Percentiles rank a stretch among this genome's conserved stretches.
Conservation (phyloP, 2,113 vertebrate genomes). For the Dendropsophus ebraccatus region DNA sequence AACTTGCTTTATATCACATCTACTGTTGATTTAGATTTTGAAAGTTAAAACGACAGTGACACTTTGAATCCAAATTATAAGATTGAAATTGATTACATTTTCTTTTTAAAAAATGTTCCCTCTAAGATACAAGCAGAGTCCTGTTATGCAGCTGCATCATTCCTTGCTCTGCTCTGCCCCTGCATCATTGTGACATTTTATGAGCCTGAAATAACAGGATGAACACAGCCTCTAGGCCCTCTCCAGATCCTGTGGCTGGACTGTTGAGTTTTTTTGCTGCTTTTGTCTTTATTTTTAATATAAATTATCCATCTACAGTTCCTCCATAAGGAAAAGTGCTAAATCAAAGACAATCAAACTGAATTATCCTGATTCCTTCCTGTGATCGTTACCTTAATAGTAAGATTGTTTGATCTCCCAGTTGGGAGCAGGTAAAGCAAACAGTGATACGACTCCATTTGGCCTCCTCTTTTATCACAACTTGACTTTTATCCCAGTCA, state of each 20-base stretch:
- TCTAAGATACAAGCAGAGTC: neutral
- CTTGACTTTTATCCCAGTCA: conserved; percentile 15
- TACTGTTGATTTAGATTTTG: no score
- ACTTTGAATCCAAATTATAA: no score
- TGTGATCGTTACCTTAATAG: neutral
- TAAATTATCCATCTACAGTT: no score
- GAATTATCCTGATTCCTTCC: conserved; percentile 1
- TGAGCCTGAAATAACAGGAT: neutral
- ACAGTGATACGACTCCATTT: neutral
- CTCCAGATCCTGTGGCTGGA: neutral
- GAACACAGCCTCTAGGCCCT: no score
- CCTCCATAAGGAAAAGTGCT: neutral
- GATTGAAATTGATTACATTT: no score
- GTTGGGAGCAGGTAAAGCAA: conserved; percentile 12
- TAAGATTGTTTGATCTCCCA: conserved; percentile 2
- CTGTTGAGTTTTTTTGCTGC: neutral
- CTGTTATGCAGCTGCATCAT: no score
- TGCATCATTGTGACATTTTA: neutral
- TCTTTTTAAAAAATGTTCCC: neutral
- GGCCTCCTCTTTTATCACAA: conserved; percentile 28
- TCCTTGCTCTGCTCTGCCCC: neutral
- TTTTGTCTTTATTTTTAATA: no score
- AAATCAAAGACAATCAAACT: neutral
- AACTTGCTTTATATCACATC: no score
- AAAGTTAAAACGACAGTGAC: no score